Evolutionary conservation across 2,113 vertebrate species (phyloP).

Genomic region (Chinchilla lanigera): DNA sequence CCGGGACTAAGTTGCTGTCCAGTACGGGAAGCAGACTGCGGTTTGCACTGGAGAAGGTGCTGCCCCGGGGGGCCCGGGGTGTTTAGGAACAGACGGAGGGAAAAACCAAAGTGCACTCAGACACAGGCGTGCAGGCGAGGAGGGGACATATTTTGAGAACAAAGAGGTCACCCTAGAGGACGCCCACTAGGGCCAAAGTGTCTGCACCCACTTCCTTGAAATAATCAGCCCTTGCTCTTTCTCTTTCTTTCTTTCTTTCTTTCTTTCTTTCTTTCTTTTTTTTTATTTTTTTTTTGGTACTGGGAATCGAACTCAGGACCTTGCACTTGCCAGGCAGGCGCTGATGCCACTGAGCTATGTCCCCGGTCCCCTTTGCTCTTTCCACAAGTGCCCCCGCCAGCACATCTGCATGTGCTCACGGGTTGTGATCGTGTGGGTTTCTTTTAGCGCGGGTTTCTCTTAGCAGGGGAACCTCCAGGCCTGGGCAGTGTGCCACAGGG

Average conservation of each 20-base stretch:
- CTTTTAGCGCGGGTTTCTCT: too few species aligned
- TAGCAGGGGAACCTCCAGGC: background rate
- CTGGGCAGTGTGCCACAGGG: accelerated
- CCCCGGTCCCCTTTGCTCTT: too few species aligned
- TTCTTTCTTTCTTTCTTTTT: too few species aligned
- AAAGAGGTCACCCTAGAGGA: background rate
- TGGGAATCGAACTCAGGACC: too few species aligned
- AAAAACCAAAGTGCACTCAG: background rate
- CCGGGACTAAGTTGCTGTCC: background rate
- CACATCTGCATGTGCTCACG: background rate
- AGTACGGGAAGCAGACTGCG: background rate
- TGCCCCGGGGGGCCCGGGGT: background rate
- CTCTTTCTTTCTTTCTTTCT: too few species aligned
- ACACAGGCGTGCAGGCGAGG: background rate
- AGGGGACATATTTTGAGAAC: background rate
- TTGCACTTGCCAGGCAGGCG: too few species aligned
- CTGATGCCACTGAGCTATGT: too few species aligned
- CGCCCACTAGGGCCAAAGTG: background rate
- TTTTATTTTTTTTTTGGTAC: too few species aligned
- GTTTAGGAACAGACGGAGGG: background rate
- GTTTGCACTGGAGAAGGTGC: background rate
- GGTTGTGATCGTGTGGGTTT: background rate
- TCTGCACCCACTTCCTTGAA: background rate
- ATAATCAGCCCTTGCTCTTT: background rate
- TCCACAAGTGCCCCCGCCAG: too few species aligned